Base-by-base conservation (phyloP, 2,888 invertebrate genomes). In the Troides aeacus region DNA sequence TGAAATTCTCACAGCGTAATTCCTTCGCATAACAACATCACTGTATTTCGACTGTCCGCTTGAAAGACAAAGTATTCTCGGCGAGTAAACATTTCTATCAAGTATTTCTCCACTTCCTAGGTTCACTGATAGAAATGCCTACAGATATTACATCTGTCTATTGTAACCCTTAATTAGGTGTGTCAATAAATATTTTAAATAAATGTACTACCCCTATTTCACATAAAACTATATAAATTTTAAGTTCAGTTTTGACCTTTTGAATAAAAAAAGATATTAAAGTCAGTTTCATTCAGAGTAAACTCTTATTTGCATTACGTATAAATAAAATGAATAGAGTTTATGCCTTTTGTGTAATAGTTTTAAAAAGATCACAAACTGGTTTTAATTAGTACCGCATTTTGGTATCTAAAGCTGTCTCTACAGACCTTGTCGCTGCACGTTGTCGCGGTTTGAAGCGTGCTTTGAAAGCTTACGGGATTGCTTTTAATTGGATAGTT, bases 361-460 rank as follows among this genome's bases (percentile, higher is more conserved):
- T 23, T 58, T 23, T 23, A 24, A 58, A 58, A 58, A 58, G 23
- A 23, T 24, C 57, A 7, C 17, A 10, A 4, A 23, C 12, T 23
- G 23, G 57, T 59, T 50, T 66, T 60, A 60, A 66, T 65, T 65
- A 66, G 46, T 30, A 62, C 21, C 50, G 30, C 50, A 59, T 60
- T 65, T 53, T 30, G 46, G 24, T 66, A 66, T 30, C 60, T 30
- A 66, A 50, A 50, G 50, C 59, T 58, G 5, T 18, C n/a, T 46
- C 7, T 10, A 5, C 57, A 23, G 23, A 23, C 57, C 57, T 58
- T 58, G 57, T 58, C 57, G 23, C 10, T 15, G 21, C 24, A 60
- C 39, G 8, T 58, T 24, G 42, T 50, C 46, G 60, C 59, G 65
- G 64, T 65, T 65, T 57, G 36, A 46, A 24, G 59, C 65, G 58